phyloP scores from a whole-genome alignment of 2,797 vertebrate genomes.

The Falco rusticolus region DNA sequence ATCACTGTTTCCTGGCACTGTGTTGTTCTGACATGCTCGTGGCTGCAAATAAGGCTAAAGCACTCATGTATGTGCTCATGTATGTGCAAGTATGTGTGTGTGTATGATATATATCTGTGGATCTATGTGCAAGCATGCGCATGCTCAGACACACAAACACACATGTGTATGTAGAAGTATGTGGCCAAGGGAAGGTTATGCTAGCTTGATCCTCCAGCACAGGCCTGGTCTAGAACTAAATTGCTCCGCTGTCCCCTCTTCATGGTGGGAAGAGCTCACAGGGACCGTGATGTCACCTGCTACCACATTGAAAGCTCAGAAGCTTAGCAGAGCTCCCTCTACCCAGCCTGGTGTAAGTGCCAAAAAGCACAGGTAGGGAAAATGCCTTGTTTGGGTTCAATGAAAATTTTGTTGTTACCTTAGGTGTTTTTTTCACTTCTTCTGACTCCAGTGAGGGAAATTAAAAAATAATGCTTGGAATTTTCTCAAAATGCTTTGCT shows the following conservation, averaged over 20 bases:
- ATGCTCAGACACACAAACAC: fast-evolving
- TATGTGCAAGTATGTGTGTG: background rate
- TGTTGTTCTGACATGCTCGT: conserved; percentile 15
- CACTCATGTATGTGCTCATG: background rate
- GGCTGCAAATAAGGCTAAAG: conserved; percentile 10
- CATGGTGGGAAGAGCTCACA: background rate
- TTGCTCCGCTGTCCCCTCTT: background rate
- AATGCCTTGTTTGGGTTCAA: background rate
- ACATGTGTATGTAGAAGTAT: fast-evolving
- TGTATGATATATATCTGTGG: background rate
- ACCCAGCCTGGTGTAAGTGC: background rate
- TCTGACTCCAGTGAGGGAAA: background rate
- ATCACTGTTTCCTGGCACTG: conserved; percentile 27
- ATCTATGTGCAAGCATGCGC: fast-evolving
- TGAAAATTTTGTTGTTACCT: background rate
- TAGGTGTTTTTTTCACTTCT: background rate
- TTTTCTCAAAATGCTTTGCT: background rate
- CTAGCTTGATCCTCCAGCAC: background rate
- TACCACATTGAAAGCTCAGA: fast-evolving
- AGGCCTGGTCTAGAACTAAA: background rate
- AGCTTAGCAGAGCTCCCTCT: background rate
- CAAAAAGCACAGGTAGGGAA: background rate
- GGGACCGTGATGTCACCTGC: background rate
- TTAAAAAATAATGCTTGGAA: background rate
- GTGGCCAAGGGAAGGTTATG: background rate